Conservation (phyloP, 2,888 invertebrate species). For the Schrankia costaestrigalis region DNA sequence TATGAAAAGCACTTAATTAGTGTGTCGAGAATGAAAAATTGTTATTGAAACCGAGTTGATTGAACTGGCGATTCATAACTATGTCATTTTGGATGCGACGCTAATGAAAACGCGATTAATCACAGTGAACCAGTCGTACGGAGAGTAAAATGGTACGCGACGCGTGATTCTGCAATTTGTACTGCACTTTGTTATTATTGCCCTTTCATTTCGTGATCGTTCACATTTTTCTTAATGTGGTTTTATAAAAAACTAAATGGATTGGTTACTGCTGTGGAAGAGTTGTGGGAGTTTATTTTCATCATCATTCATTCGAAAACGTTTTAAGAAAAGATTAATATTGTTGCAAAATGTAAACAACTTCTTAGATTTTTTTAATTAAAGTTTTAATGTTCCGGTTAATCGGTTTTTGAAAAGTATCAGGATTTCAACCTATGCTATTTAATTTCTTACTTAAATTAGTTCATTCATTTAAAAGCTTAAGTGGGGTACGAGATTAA, state of each 20-base stretch:
- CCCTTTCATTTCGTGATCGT: slow-evolving; percentile 22
- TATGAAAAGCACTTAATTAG: slow-evolving; percentile 79
- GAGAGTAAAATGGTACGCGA: slow-evolving; percentile 51
- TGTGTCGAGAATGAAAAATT: slow-evolving; percentile 80
- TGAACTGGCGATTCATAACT: slow-evolving; percentile 77
- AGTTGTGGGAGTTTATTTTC: slow-evolving; percentile 16
- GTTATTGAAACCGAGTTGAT: slow-evolving; percentile 78
- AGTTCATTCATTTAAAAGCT: too few species aligned
- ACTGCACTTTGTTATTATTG: slow-evolving; percentile 40
- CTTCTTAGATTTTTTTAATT: neutral
- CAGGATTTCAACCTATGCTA: too few species aligned
- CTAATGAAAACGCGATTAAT: slow-evolving; percentile 75
- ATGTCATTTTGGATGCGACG: slow-evolving; percentile 75
- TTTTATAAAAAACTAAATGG: slow-evolving; percentile 23
- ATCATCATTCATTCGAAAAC: slow-evolving; percentile 18
- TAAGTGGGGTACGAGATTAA: too few species aligned
- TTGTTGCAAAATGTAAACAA: neutral
- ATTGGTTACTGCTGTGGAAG: slow-evolving; percentile 20
- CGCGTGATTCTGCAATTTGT: slow-evolving; percentile 57
- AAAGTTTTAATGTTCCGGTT: too few species aligned
- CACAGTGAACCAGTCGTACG: slow-evolving; percentile 44
- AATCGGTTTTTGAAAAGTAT: too few species aligned
- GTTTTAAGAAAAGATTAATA: too few species aligned
- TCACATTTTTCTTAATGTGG: slow-evolving; percentile 20
- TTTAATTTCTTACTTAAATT: too few species aligned